Conservation (phyloP, 2,888 invertebrate species). For the Coleophora flavipennella region DNA sequence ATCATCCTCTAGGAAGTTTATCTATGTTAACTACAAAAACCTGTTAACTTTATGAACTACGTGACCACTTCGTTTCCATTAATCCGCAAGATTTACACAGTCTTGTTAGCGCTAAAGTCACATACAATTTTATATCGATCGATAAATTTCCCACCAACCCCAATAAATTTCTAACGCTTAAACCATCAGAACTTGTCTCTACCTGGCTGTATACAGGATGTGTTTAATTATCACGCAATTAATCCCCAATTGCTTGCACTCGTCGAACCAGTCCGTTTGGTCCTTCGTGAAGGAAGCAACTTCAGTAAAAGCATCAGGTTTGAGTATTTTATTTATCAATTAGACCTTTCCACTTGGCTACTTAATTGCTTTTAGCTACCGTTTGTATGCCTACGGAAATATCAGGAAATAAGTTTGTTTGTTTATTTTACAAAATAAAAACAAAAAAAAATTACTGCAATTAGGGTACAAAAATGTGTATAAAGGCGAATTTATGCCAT, state of each 20-base stretch:
- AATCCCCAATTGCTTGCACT: slow-evolving; percentile 21
- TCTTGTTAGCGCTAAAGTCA: too few relatives aligned
- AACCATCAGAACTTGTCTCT: slow-evolving; percentile 18
- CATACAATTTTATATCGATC: too few relatives aligned
- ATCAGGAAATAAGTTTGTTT: too few relatives aligned
- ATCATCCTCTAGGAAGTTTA: neutral
- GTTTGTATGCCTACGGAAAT: too few relatives aligned
- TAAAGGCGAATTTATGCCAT: too few relatives aligned
- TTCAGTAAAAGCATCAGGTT: slow-evolving; percentile 17
- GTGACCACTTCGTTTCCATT: too few relatives aligned
- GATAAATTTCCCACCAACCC: slow-evolving; percentile 6
- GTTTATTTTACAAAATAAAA: too few relatives aligned
- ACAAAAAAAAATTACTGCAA: too few relatives aligned
- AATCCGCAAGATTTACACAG: too few relatives aligned
- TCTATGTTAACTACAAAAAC: too few relatives aligned
- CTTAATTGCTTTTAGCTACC: slow-evolving; percentile 28
- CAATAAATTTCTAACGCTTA: slow-evolving; percentile 19
- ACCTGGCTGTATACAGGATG: slow-evolving; percentile 20
- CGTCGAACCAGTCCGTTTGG: slow-evolving; percentile 7
- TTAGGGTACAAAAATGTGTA: too few relatives aligned
- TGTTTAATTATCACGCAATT: slow-evolving; percentile 43
- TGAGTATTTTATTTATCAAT: slow-evolving; percentile 31
- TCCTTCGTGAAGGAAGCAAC: slow-evolving; percentile 6
- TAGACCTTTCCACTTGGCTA: slow-evolving; percentile 29
- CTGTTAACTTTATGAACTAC: too few relatives aligned